Evolutionary conservation across 2,113 vertebrate species (phyloP).

Genomic region (Mesitornis unicolor): DNA sequence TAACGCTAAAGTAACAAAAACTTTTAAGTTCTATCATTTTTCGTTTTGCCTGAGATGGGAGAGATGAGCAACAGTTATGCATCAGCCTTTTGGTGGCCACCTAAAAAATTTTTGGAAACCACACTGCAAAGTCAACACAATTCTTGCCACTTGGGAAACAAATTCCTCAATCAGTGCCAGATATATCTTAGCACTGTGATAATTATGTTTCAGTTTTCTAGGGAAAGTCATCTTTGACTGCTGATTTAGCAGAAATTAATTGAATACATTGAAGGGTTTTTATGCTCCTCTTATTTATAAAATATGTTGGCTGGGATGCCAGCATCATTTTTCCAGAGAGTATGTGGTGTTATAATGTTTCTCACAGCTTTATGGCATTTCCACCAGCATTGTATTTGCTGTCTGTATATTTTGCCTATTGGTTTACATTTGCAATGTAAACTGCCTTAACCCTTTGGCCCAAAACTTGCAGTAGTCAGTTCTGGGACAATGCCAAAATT

Average conservation of each 20-base stretch:
- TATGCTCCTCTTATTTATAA: not conserved
- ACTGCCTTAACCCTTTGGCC: not conserved
- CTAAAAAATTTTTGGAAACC: slow-evolving; percentile 1
- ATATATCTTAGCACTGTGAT: not conserved
- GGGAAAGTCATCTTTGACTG: not conserved
- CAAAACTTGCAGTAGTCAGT: not conserved
- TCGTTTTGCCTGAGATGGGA: not conserved
- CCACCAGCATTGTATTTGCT: not conserved
- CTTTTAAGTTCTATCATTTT: not conserved
- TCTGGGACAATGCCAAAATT: not conserved
- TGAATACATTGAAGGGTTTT: not conserved
- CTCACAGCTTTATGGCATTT: not conserved
- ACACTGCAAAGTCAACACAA: not conserved
- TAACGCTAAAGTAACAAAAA: not conserved
- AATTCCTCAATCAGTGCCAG: slow-evolving; percentile 24
- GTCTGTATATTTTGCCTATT: not conserved
- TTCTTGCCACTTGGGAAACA: slow-evolving; percentile 5
- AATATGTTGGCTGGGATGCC: not conserved
- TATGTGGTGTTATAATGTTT: not conserved
- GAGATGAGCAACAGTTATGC: not conserved
- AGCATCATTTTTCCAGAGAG: not conserved
- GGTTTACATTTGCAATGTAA: not conserved
- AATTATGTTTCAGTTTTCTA: slow-evolving; percentile 33
- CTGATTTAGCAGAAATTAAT: slow-evolving; percentile 38
- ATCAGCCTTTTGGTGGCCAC: not conserved